phyloP scores from a whole-genome alignment of 2,888 invertebrate genomes.

The Hyles lineata region DNA sequence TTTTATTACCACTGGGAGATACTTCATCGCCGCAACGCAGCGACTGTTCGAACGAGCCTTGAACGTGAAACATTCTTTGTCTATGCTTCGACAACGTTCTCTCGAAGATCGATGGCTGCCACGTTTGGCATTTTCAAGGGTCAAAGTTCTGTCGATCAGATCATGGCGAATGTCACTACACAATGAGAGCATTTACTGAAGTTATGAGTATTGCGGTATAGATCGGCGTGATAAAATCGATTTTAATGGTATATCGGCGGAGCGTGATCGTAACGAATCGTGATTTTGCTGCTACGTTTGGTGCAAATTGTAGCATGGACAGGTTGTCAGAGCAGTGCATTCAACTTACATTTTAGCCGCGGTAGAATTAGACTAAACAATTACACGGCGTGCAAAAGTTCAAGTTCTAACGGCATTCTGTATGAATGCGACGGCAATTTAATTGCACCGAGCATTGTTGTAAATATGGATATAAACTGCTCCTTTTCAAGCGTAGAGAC shows the following conservation, averaged over 20 bases:
- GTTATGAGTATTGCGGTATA: constrained; percentile 63
- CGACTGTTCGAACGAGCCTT: constrained; percentile 85
- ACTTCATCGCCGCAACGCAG: constrained; percentile 81
- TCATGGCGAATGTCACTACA: constrained; percentile 72
- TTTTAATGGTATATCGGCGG: constrained; percentile 49
- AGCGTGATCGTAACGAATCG: constrained; percentile 59
- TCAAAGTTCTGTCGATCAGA: constrained; percentile 64
- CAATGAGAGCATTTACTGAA: constrained; percentile 61
- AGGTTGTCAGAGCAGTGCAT: background rate
- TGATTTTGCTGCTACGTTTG: constrained; percentile 27
- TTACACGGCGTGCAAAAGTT: background rate
- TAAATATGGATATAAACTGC: background rate
- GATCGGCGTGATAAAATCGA: constrained; percentile 64
- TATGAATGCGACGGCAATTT: background rate
- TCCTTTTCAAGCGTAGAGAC: too few relatives aligned
- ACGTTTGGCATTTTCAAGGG: constrained; percentile 69
- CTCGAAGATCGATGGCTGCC: constrained; percentile 56
- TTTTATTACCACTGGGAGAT: constrained; percentile 79
- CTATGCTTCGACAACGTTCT: constrained; percentile 55
- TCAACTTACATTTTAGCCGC: background rate
- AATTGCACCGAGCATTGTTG: background rate
- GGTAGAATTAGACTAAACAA: background rate
- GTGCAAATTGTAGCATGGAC: background rate
- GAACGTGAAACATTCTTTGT: constrained; percentile 81
- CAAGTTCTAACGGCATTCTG: background rate